A percentile compares a stretch with the other conserved stretches of the same genome.
phyloP scores from a whole-genome alignment of 2,113 vertebrate species.

The Amphiprion ocellaris region DNA sequence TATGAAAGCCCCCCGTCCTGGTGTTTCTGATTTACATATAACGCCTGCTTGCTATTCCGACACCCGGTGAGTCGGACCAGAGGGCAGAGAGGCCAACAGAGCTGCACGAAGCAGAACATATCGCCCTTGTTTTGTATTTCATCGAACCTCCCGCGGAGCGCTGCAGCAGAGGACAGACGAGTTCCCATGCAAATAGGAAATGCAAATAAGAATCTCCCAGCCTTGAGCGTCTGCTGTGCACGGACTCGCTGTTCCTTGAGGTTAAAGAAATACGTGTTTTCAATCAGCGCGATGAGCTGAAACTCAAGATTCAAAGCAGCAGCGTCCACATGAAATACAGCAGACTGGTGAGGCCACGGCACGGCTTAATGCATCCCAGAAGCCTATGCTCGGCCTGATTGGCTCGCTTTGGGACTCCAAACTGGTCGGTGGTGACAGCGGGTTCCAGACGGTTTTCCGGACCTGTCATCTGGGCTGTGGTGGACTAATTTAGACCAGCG shows the following conservation, averaged over 20 bases:
- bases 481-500: conserved; percentile 33
- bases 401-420: conserved; percentile 54
- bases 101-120: neutral
- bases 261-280: conserved; percentile 58
- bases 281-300: conserved; percentile 64
- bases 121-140: conserved; percentile 11
- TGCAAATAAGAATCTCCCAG: conserved; percentile 36
- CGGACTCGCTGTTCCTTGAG: conserved; percentile 4
- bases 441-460: conserved; percentile 55
- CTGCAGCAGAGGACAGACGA: neutral
- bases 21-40: conserved; percentile 40
- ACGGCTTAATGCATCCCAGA: conserved; percentile 76
- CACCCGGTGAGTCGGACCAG: conserved; percentile 1
- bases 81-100: neutral
- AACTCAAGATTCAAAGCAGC: conserved; percentile 60
- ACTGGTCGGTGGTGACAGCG: conserved; percentile 51
- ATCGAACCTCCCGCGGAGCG: conserved; percentile 10
- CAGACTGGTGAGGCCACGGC: conserved; percentile 44
- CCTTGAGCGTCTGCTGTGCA: neutral
- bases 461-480: conserved; percentile 36
- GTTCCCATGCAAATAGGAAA: conserved; percentile 41
- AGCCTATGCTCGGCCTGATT: conserved; percentile 33
- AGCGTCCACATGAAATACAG: conserved; percentile 58
- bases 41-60: conserved; percentile 24
- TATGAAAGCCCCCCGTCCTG: conserved; percentile 14